Conservation (phyloP, 2,888 invertebrate species). For the Augochlorella aurata region DNA sequence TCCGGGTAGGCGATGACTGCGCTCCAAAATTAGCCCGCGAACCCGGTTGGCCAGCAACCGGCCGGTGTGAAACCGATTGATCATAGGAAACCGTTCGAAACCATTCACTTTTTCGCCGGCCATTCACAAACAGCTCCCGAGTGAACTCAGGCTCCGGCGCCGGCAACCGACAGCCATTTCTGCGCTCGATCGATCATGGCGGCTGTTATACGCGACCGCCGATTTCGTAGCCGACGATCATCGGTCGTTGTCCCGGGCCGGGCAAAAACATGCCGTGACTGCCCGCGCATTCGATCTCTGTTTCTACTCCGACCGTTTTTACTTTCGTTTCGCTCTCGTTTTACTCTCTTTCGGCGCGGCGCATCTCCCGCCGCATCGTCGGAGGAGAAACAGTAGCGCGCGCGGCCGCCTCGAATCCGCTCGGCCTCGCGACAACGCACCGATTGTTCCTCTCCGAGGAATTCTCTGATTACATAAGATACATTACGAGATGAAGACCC, state of each 20-base stretch:
- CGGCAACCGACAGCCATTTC: background rate
- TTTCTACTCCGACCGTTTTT: slow-evolving; percentile 38
- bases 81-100: slow-evolving; percentile 12
- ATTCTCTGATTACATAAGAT: slow-evolving; percentile 19
- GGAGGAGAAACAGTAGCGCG: background rate
- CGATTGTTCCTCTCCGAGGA: slow-evolving; percentile 30
- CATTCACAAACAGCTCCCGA: slow-evolving; percentile 14
- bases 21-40: slow-evolving; percentile 7
- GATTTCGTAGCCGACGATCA: slow-evolving; percentile 21
- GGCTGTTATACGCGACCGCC: background rate
- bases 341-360: background rate
- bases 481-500: slow-evolving; percentile 9
- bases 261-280: slow-evolving; percentile 14
- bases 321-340: slow-evolving; percentile 40
- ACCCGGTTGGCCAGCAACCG: background rate
- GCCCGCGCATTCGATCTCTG: slow-evolving; percentile 24
- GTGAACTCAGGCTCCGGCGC: no score
- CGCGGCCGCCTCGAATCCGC: background rate
- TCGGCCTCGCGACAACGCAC: slow-evolving; percentile 35
- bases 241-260: slow-evolving; percentile 46
- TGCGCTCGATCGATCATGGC: slow-evolving; percentile 4
- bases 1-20: slow-evolving; percentile 7
- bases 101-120: slow-evolving; percentile 12
- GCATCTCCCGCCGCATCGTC: no score
- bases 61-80: slow-evolving; percentile 1